Conservation (phyloP, 2,113 vertebrate genomes). For the Drymodes brunneopygia region DNA sequence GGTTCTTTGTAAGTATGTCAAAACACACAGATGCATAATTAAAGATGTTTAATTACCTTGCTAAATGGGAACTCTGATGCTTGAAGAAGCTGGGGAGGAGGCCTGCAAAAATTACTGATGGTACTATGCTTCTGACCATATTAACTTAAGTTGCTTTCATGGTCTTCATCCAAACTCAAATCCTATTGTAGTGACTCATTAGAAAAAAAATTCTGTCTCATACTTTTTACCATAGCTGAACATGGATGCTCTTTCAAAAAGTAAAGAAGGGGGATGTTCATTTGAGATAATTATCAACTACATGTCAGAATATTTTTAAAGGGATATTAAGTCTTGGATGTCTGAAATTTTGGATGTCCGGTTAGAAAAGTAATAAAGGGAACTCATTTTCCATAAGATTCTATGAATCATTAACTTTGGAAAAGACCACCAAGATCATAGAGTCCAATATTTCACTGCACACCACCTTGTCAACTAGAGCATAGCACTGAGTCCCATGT, state of each 20-base stretch:
- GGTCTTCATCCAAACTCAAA: not conserved
- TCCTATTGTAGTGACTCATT: not conserved
- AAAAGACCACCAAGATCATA: not conserved
- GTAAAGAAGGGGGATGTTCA: not conserved
- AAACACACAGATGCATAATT: not conserved
- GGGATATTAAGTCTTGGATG: not conserved
- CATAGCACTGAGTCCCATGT: not conserved
- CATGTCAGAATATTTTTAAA: not conserved
- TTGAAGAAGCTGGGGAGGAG: not conserved
- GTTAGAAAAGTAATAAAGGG: not conserved
- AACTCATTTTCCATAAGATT: not conserved
- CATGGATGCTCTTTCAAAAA: not conserved
- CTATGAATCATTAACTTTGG: not conserved
- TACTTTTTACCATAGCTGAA: not conserved
- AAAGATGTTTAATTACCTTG: not conserved
- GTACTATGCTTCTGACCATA: not conserved
- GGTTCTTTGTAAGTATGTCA: not conserved
- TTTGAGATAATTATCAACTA: not conserved
- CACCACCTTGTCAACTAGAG: not conserved
- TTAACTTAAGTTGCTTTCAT: not conserved
- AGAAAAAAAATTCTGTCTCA: not conserved
- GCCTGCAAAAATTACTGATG: not conserved
- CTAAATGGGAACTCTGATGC: not conserved
- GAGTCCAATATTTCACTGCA: not conserved
- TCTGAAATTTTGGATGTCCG: not conserved